A percentile compares a stretch with the other conserved stretches of the same genome.
Evolutionary conservation across 37 sponge, comb jelly and placozoan genomes (phyloP).

Genomic region (Haliclona indistincta): DNA sequence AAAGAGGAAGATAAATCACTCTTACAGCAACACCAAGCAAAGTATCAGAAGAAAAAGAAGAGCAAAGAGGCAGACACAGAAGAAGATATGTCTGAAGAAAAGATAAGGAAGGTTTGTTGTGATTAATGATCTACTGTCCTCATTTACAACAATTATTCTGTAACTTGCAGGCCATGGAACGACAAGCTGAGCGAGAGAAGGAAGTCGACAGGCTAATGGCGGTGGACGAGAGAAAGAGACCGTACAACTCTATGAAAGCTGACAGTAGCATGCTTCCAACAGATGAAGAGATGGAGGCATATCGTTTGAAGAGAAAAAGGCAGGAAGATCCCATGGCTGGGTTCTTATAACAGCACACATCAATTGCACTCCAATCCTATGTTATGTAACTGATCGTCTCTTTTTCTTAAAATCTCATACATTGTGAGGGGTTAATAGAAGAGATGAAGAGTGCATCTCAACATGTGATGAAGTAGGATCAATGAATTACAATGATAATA

Average conservation of each 20-base stretch:
- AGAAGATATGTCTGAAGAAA: constrained; percentile 35
- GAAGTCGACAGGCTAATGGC: constrained; percentile 46
- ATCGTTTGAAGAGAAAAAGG: constrained; percentile 56
- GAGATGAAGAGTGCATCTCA: too few species aligned
- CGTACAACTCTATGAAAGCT: constrained; percentile 89
- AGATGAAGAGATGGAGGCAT: constrained; percentile 98
- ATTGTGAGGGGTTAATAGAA: too few species aligned
- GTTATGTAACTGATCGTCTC: too few species aligned
- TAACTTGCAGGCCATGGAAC: constrained; percentile 46
- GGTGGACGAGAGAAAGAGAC: constrained; percentile 88
- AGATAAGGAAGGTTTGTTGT: too few species aligned
- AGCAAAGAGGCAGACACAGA: constrained; percentile 17
- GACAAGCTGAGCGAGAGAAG: constrained; percentile 56
- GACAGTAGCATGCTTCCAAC: constrained; percentile 69
- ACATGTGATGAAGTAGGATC: too few species aligned
- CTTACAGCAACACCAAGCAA: constrained; percentile 56
- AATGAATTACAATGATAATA: too few species aligned
- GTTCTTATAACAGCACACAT: constrained; percentile 4
- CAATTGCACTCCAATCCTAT: neutral
- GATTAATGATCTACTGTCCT: neutral
- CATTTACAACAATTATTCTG: neutral
- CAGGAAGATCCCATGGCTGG: constrained; percentile 89
- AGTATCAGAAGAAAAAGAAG: constrained; percentile 34
- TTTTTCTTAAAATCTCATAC: too few species aligned
- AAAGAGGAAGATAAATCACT: constrained; percentile 17